Evolutionary conservation across 2,797 vertebrate species (phyloP).

Genomic region (Hydrocynus forskahlii): DNA sequence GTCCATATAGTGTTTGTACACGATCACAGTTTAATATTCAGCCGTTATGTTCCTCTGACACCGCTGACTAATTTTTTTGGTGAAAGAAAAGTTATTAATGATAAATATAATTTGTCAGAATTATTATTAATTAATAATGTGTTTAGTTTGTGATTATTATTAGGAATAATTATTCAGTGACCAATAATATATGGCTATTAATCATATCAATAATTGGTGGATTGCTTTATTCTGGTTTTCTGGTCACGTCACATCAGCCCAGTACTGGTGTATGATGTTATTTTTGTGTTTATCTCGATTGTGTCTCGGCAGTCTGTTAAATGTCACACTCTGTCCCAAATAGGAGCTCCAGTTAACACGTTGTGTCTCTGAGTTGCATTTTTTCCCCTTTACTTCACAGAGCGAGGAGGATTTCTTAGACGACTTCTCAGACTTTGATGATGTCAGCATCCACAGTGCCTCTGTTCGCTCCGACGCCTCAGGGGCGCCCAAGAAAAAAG

Average conservation of each 20-base stretch:
- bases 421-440: slow-evolving; percentile 93
- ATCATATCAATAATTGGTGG: not conserved
- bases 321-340: not conserved
- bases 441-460: slow-evolving; percentile 94
- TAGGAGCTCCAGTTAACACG: too few relatives aligned
- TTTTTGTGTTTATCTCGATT: not conserved
- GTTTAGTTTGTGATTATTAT: not conserved
- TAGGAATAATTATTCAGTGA: not conserved
- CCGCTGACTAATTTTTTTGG: too few relatives aligned
- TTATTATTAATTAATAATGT: too few relatives aligned
- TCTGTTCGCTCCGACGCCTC: slow-evolving; percentile 91
- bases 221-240: not conserved
- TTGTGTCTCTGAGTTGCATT: not conserved
- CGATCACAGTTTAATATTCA: too few relatives aligned
- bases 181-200: not conserved
- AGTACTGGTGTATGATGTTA: not conserved
- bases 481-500: slow-evolving; percentile 86
- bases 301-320: not conserved
- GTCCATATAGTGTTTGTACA: too few relatives aligned
- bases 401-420: slow-evolving; percentile 97
- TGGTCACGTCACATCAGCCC: not conserved
- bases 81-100: too few relatives aligned
- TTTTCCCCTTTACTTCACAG: slow-evolving; percentile 68
- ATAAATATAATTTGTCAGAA: too few relatives aligned
- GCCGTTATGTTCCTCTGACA: too few relatives aligned